Percentiles rank a stretch among this genome's conserved stretches.
Conservation (phyloP, 2,113 vertebrate genomes). For the Lethenteron reissneri region DNA sequence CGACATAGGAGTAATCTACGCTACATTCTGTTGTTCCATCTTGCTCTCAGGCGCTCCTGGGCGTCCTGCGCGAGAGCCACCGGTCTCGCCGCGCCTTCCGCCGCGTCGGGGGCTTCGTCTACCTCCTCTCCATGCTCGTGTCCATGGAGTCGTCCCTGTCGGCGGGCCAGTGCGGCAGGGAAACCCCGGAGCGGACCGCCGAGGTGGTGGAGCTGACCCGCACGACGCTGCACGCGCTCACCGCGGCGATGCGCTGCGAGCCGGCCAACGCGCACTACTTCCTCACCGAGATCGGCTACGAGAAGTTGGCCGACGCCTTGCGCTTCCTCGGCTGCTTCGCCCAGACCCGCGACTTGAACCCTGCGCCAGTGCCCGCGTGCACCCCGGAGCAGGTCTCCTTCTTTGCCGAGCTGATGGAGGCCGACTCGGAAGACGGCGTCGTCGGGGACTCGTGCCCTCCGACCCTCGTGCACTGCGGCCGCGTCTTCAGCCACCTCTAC, state of each 20-base stretch:
- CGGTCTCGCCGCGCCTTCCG: constrained; percentile 83
- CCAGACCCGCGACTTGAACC: constrained; percentile 57
- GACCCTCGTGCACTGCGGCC: constrained; percentile 71
- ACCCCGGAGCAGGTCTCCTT: constrained; percentile 28
- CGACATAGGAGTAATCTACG: background rate
- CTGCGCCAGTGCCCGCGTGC: constrained; percentile 48
- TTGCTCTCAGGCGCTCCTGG: constrained; percentile 41
- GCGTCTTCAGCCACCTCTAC: constrained; percentile 91
- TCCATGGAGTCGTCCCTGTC: constrained; percentile 83
- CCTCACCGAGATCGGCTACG: constrained; percentile 88
- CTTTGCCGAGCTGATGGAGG: background rate
- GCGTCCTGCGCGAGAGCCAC: constrained; percentile 70
- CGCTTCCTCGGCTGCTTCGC: constrained; percentile 89
- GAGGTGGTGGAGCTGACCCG: constrained; percentile 82
- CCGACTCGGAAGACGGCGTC: constrained; percentile 26
- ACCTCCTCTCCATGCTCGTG: constrained; percentile 74
- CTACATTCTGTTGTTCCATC: background rate
- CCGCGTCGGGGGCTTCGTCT: constrained; percentile 90
- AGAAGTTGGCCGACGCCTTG: constrained; percentile 85
- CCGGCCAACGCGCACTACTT: constrained; percentile 96
- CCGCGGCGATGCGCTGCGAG: constrained; percentile 90
- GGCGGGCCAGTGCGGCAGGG: background rate
- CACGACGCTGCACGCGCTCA: constrained; percentile 74
- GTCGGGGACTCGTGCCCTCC: constrained; percentile 50
- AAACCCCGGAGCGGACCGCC: constrained; percentile 49